Evolutionary conservation across 2,797 vertebrate genomes (phyloP), one percentile per base, ranked within the genome.

Genomic region (Erpetoichthys calabaricus): DNA sequence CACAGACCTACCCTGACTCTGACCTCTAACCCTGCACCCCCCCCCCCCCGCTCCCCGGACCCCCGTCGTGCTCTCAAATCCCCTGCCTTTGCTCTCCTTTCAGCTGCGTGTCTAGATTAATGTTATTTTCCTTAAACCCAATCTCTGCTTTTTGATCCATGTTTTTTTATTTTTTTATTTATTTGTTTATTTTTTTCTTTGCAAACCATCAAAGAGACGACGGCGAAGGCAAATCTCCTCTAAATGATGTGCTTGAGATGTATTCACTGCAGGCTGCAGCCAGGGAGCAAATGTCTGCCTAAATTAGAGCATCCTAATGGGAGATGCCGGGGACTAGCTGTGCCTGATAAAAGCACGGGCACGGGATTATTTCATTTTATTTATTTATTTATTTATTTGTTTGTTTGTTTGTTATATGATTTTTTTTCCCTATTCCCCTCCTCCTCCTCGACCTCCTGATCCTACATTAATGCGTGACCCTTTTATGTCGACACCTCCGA

Each of bases 401-500:
- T 25, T 25, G 25, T 25, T 25, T 25, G 25, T 25, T 25, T 51
- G 57, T 45, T 45, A n/a, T 61, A 51, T 25, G 25, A 44, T 51
- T 58, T 58, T 54, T 45, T 53, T 57, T 53, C 45, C 55, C 47
- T 25, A 25, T 25, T 25, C 25, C 25, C 25, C 25, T 25, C 25
- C 25, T 25, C 25, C 25, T 25, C 25, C 25, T 25, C 25, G 25
- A 25, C 25, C 44, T 43, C 42, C 50, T 10, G 51, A 55, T 56
- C 45, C 57, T 45, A 57, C 50, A 56, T 62, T 60, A 64, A 45
- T 57, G 57, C 56, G 45, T 42, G 60, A 64, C 60, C 58, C 60
- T 62, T 57, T 64, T 57, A 62, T 45, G 53, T 60, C 60, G 44
- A 58, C 51, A 55, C 57, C 60, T 61, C 58, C 51, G 51, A 59